These are phyloP conservation scores for Asteroscopus sphinx DNA, from an alignment of 2,888 invertebrate genomes.

Conservation along the genomic window DNA sequence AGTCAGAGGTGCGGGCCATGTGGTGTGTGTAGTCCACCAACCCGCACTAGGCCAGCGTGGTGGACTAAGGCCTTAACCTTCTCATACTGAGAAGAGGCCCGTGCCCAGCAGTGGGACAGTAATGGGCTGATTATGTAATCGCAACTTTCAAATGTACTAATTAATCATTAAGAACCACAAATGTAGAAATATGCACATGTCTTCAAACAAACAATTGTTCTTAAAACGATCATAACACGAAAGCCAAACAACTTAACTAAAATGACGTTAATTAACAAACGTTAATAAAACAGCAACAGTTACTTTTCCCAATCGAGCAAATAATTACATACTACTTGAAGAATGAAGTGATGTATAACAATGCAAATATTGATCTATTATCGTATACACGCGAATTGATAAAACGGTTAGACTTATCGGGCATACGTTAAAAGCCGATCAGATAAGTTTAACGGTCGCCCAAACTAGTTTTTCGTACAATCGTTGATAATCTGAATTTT, in stretches of 20 bases:
- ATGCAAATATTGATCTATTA: conserved; percentile 72
- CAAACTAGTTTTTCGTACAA: conserved; percentile 72
- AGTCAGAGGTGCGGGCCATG: too few relatives aligned
- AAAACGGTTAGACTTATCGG: conserved; percentile 69
- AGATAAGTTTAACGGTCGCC: conserved; percentile 79
- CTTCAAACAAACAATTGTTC: background rate
- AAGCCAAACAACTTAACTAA: conserved; percentile 17
- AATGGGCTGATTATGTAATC: too few relatives aligned
- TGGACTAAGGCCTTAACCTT: too few relatives aligned
- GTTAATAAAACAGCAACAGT: conserved; percentile 45
- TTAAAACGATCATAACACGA: conserved; percentile 11
- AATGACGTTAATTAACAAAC: conserved; percentile 28
- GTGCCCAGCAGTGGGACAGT: too few relatives aligned
- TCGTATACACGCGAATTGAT: conserved; percentile 67
- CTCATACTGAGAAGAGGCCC: too few relatives aligned
- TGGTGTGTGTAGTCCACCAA: too few relatives aligned
- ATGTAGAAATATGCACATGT: background rate
- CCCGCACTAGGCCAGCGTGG: too few relatives aligned
- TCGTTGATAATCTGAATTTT: conserved; percentile 49
- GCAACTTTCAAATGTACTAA: too few relatives aligned
- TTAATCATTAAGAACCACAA: too few relatives aligned
- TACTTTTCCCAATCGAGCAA: conserved; percentile 38
- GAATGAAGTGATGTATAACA: conserved; percentile 25
- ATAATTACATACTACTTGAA: conserved; percentile 37
- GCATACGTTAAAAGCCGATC: conserved; percentile 69